These are phyloP conservation scores for Ailuropoda melanoleuca DNA, from an alignment of 2,113 vertebrate genomes.

Conservation along the genomic window DNA sequence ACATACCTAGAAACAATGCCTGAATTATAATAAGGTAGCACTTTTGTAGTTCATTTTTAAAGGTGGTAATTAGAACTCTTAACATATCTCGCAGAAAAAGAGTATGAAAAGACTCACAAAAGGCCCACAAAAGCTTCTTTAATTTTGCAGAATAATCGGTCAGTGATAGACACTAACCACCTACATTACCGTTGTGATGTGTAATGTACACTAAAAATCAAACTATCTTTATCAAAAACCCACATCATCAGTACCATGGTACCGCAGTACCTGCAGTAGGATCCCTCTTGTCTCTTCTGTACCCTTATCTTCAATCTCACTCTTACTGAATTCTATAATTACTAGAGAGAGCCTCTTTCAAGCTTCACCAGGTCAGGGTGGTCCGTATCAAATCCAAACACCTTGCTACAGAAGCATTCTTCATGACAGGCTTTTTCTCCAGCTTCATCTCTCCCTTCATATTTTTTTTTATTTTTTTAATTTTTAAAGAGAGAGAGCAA, in stretches of 20 bases:
- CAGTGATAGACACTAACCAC: neutral
- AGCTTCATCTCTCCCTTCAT: neutral
- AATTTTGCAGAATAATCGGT: neutral
- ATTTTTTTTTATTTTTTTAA: neutral
- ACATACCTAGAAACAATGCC: neutral
- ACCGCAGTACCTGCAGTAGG: neutral
- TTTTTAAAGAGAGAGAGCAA: neutral
- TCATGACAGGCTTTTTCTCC: neutral
- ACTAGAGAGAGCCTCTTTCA: neutral
- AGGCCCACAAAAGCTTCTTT: neutral
- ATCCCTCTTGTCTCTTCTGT: neutral
- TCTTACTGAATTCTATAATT: neutral
- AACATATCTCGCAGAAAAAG: neutral
- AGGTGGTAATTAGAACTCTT: neutral
- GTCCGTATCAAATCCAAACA: neutral
- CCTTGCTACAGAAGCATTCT: fast-evolving
- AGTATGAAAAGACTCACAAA: neutral
- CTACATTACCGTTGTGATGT: neutral
- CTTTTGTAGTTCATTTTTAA: neutral
- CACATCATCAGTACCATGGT: too few species aligned
- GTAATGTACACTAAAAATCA: neutral
- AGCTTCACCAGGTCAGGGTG: neutral
- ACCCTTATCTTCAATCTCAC: neutral
- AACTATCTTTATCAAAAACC: neutral
- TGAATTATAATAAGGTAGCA: neutral